Evolutionary conservation across 1,140 invertebrate genomes (phyloP).

Genomic region (Drosophila oshimai): DNA sequence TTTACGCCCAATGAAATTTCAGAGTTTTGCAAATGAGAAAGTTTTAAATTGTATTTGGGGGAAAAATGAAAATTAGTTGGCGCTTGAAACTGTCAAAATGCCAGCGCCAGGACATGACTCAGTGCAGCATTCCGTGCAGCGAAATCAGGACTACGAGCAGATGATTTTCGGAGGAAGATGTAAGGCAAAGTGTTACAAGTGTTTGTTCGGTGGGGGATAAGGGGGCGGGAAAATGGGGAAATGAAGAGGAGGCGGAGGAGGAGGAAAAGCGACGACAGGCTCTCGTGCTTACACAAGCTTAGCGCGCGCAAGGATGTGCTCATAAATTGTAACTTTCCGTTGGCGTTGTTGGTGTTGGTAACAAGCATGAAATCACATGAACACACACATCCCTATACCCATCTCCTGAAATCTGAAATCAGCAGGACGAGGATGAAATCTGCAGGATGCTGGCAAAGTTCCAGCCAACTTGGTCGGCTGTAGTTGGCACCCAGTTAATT

Average conservation of each 20-base stretch:
- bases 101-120: conserved; percentile 51
- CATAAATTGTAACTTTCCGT: conserved; percentile 72
- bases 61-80: conserved; percentile 60
- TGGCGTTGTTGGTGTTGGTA: conserved; percentile 57
- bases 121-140: conserved; percentile 27
- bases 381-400: conserved; percentile 34
- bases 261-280: conserved; percentile 17
- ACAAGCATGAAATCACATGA: conserved; percentile 77
- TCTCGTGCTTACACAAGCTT: conserved; percentile 64
- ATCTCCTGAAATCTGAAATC: no score
- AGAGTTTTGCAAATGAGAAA: conserved; percentile 66
- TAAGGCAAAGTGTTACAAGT: conserved; percentile 71
- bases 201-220: conserved; percentile 28
- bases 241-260: not conserved
- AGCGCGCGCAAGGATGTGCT: conserved; percentile 66
- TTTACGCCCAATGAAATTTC: conserved; percentile 66
- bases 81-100: conserved; percentile 62
- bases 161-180: conserved; percentile 45
- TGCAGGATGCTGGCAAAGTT: conserved; percentile 61
- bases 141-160: conserved; percentile 32
- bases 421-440: not conserved
- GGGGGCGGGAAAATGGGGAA: not conserved
- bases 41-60: conserved; percentile 53
- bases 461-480: conserved; percentile 51
- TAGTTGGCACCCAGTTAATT: conserved; percentile 78